phyloP scores from a whole-genome alignment of 2,888 invertebrate species.

The Hirtodrosophila duncani region DNA sequence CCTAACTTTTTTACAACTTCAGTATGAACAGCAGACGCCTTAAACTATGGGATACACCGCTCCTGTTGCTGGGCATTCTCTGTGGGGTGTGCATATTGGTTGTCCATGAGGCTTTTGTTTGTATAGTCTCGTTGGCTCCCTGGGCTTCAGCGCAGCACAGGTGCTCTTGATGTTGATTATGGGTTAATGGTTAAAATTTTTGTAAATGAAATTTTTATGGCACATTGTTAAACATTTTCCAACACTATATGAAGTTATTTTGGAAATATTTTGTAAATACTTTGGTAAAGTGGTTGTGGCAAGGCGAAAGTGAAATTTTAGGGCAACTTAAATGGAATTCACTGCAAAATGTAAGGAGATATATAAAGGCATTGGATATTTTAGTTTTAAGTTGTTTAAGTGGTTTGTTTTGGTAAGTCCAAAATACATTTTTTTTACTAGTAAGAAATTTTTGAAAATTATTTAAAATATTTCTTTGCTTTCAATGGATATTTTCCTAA shows the following conservation, averaged over 20 bases:
- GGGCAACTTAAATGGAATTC: too few relatives aligned
- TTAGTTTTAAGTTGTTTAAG: too few relatives aligned
- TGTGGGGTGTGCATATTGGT: constrained; percentile 20
- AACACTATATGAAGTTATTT: constrained; percentile 36
- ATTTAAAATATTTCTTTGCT: constrained; percentile 12
- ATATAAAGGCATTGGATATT: too few relatives aligned
- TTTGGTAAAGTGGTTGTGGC: constrained; percentile 4
- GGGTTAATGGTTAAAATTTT: constrained; percentile 29
- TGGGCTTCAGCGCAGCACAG: constrained; percentile 32
- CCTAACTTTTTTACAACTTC: background rate
- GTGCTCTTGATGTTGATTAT: constrained; percentile 66
- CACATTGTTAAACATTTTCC: constrained; percentile 58
- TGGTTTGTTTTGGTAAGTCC: too few relatives aligned
- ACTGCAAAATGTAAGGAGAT: background rate
- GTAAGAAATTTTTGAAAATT: too few relatives aligned
- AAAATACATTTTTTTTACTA: too few relatives aligned
- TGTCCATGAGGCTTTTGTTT: constrained; percentile 36
- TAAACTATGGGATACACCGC: background rate
- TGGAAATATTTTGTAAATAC: constrained; percentile 20
- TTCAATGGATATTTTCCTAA: background rate
- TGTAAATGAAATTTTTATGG: constrained; percentile 64
- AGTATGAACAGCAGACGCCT: too few relatives aligned
- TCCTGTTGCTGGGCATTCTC: constrained; percentile 1
- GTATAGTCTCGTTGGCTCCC: constrained; percentile 23
- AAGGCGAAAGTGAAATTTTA: too few relatives aligned